Conservation (phyloP, 2,888 invertebrate species). For the Marasmarcha lunaedactyla region DNA sequence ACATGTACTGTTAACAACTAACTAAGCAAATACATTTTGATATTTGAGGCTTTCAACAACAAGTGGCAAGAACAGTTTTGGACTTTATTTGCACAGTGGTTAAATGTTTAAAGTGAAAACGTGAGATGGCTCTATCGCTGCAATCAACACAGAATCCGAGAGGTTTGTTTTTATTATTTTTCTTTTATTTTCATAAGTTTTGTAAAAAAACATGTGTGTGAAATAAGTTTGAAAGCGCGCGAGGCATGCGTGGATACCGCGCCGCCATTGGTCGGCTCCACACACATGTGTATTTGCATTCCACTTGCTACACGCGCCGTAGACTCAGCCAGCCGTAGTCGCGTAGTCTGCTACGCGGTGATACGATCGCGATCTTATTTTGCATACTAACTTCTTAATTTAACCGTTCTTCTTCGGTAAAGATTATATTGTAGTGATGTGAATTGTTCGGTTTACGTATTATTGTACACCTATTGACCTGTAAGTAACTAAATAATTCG, state of each 20-base stretch:
- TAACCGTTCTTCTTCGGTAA: no score
- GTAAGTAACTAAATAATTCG: no score
- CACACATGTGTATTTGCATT: slow-evolving; percentile 68
- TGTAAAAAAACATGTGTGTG: not conserved
- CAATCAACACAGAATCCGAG: slow-evolving; percentile 69
- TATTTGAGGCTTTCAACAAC: not conserved
- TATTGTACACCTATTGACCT: no score
- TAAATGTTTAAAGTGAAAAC: slow-evolving; percentile 60
- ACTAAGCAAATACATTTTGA: slow-evolving; percentile 6
- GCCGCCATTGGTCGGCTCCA: slow-evolving; percentile 43
- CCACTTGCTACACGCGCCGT: slow-evolving; percentile 39
- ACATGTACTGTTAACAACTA: slow-evolving; percentile 13
- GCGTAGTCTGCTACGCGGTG: slow-evolving; percentile 50
- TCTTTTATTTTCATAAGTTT: not conserved
- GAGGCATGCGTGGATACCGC: slow-evolving; percentile 53
- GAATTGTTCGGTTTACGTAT: no score
- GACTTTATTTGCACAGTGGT: slow-evolving; percentile 24
- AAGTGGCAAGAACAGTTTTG: not conserved
- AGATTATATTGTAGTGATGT: no score
- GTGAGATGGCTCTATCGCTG: slow-evolving; percentile 72
- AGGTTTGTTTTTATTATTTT: slow-evolving; percentile 46
- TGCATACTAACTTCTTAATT: no score
- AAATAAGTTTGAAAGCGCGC: slow-evolving; percentile 42
- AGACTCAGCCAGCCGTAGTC: slow-evolving; percentile 67
- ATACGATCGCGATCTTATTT: slow-evolving; percentile 22